These are phyloP conservation scores for Phoxinus dragarum DNA, from an alignment of 2,797 vertebrate species.

Conservation along the genomic window DNA sequence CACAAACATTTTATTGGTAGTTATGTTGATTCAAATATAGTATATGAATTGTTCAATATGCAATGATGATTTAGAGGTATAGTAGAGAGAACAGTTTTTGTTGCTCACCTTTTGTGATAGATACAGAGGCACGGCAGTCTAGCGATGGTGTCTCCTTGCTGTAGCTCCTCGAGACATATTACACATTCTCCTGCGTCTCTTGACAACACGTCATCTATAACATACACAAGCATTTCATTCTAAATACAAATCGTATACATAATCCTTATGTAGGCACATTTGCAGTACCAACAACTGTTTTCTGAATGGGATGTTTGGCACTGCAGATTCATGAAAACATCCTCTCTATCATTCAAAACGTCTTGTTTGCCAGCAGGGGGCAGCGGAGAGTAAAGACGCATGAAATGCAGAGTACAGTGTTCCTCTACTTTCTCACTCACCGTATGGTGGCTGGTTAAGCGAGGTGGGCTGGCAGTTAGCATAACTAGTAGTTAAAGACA, in stretches of 20 bases:
- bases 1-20: not conserved
- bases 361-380: conserved; percentile 53
- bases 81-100: conserved; percentile 56
- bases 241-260: not conserved
- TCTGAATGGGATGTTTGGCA: not conserved
- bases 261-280: too few species aligned
- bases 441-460: not conserved
- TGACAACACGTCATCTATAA: conserved; percentile 92
- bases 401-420: not conserved
- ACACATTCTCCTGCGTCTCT: conserved; percentile 97
- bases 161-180: conserved; percentile 98
- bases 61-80: conserved; percentile 59
- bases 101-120: conserved; percentile 95
- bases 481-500: conserved; percentile 21
- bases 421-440: not conserved
- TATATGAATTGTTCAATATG: conserved; percentile 10
- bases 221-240: conserved; percentile 48
- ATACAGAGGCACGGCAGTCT: conserved; percentile 99
- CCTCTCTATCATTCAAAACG: not conserved
- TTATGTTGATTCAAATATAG: not conserved
- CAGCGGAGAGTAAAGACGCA: conserved; percentile 31
- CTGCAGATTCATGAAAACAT: conserved; percentile 25
- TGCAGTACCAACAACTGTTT: not conserved
- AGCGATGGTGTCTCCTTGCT: conserved; percentile 97
- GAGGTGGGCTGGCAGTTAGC: not conserved